Base-by-base conservation (phyloP, 2,797 vertebrate genomes). In the Pseudotriccus pelzelni region DNA sequence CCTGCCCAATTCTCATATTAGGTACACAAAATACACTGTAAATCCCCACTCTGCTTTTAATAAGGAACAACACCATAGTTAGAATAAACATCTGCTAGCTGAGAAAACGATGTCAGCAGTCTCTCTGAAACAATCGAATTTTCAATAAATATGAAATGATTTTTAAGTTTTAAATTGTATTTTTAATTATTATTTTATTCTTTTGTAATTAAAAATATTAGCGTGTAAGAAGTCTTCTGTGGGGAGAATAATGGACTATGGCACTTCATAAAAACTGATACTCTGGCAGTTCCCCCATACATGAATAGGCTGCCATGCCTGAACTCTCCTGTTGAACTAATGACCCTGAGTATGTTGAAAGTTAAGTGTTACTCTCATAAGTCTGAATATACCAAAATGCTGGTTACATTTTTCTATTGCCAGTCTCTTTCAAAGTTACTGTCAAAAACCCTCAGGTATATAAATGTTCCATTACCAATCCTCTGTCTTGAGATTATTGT, bases 401-500 rank as follows among this genome's bases (percentile, higher is more conserved):
- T 87, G 43, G 4, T 62, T 58, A 81, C 87, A 82, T 60, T 46
- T 68, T 70, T 56, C 43, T 90, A 23, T 87, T 87, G 52, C 36
- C 37, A 63, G 43, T 55, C 7, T 76, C 74, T 96, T 87, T 67
- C 58, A 55, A 93, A 94, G 75, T 84, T 84, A 82, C 55, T 24
- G 12, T 83, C 58, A 59, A 56, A 94, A 95, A 93, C 30, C 6
- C 47, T 70, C 88, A 39, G 84, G 67, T 80, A 75, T 28, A 22
- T 36, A 87, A 30, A 30, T 49, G 22, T 93, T 89, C 59, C 56
- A 79, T 84, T 92, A 53, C 18, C 18, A 34, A 36, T 89, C 32
- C 25, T 84, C 75, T 93, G 77, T 53, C 89, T 86, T 92, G 78
- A 97, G 67, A 77, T 89, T 53, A 92, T 94, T 92, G 37, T 89